Conservation (phyloP, 2,113 vertebrate genomes). For the Amphiprion ocellaris region DNA sequence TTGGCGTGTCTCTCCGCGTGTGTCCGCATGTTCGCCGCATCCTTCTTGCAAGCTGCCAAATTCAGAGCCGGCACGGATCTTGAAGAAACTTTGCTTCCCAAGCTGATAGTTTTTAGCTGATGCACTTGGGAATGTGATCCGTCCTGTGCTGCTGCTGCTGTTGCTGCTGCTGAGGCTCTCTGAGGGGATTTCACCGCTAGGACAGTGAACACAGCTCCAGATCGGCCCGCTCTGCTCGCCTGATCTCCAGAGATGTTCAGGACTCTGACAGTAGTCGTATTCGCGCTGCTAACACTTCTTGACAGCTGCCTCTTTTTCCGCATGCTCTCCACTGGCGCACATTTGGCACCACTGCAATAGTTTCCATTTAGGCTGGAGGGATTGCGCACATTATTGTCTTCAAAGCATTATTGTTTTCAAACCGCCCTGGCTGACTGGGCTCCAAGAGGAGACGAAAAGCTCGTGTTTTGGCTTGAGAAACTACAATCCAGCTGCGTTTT, state of each 20-base stretch:
- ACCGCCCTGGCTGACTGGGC: constrained; percentile 36
- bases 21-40: not conserved
- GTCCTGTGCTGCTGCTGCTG: not conserved
- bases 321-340: not conserved
- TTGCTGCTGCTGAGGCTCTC: not conserved
- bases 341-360: not conserved
- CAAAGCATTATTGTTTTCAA: constrained; percentile 45
- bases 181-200: constrained; percentile 74
- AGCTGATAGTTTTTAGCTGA: constrained; percentile 74
- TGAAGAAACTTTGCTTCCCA: constrained; percentile 70
- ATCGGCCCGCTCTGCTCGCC: constrained; percentile 18
- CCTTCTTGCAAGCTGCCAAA: constrained; percentile 12
- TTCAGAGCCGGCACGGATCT: not conserved
- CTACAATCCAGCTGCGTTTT: constrained; percentile 46
- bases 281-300: constrained; percentile 19
- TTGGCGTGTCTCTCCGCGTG: no score
- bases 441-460: constrained; percentile 40
- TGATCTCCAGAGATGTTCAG: constrained; percentile 67
- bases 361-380: constrained; percentile 26
- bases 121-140: not conserved
- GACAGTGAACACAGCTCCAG: constrained; percentile 79
- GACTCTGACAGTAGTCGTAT: constrained; percentile 59
- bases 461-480: constrained; percentile 24
- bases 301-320: constrained; percentile 13
- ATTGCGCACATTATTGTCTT: constrained; percentile 69